Evolutionary conservation across 2,113 vertebrate genomes (phyloP).

Genomic region (Acinonyx jubatus): DNA sequence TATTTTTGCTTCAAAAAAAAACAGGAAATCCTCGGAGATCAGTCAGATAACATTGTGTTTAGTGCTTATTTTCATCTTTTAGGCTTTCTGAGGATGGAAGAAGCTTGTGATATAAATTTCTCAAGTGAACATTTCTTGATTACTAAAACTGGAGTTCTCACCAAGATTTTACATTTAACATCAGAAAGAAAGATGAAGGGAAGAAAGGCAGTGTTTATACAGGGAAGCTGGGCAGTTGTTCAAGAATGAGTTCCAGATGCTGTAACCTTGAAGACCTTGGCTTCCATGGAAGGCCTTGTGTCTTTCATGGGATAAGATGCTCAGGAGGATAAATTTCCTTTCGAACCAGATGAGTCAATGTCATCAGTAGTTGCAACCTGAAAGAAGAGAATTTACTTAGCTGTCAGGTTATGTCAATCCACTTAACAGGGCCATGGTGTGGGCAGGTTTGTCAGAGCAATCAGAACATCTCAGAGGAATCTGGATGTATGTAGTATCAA

Average conservation of each 20-base stretch:
- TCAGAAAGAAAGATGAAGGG: slow-evolving; percentile 33
- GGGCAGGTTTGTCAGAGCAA: background rate
- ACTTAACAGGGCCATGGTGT: background rate
- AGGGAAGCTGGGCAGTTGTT: slow-evolving; percentile 20
- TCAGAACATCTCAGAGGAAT: background rate
- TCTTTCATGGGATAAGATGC: slow-evolving; percentile 16
- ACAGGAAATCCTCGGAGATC: background rate
- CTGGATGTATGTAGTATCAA: background rate
- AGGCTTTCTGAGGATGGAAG: background rate
- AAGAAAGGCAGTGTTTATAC: slow-evolving; percentile 39
- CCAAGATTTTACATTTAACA: slow-evolving; percentile 13
- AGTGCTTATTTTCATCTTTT: background rate
- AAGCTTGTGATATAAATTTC: background rate
- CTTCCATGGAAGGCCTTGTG: background rate
- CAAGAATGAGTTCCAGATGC: slow-evolving; percentile 70
- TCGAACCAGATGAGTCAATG: slow-evolving; percentile 18
- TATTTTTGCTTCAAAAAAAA: background rate
- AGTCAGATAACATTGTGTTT: background rate
- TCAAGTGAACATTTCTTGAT: slow-evolving; percentile 49
- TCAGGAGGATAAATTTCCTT: slow-evolving; percentile 52
- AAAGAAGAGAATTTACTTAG: slow-evolving; percentile 45
- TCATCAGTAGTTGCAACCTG: slow-evolving; percentile 34
- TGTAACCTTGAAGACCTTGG: background rate
- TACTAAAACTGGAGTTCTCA: slow-evolving; percentile 35
- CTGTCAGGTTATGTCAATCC: slow-evolving; percentile 1